These are phyloP conservation scores for Apotomis turbidana DNA, from an alignment of 2,888 invertebrate species.

Conservation along the genomic window DNA sequence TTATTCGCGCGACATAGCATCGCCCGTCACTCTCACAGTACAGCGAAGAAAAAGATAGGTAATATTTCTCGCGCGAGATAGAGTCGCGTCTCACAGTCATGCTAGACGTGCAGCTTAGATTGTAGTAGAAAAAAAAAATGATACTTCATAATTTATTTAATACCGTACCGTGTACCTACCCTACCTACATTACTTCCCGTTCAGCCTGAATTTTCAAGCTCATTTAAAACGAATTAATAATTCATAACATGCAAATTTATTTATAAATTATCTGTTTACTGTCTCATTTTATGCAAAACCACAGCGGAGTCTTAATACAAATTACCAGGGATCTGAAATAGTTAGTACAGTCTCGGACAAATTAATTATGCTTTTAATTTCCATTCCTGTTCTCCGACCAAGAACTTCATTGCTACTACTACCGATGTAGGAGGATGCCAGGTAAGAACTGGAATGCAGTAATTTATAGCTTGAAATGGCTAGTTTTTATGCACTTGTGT, in stretches of 20 bases:
- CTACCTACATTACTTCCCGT: background rate
- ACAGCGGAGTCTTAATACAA: slow-evolving; percentile 9
- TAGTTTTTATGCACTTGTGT: background rate
- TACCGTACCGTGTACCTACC: no score
- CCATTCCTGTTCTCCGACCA: background rate
- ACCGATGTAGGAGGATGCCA: background rate
- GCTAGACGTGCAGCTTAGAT: no score
- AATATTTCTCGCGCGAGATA: no score
- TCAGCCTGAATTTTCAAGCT: background rate
- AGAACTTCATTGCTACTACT: slow-evolving; percentile 7
- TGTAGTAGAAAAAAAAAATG: no score
- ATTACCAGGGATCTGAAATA: slow-evolving; percentile 6
- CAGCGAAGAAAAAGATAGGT: no score
- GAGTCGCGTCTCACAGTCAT: no score
- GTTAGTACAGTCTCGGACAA: slow-evolving; percentile 11
- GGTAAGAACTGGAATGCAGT: background rate
- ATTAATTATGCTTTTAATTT: slow-evolving; percentile 29
- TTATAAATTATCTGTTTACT: slow-evolving; percentile 16
- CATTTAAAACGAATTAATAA: background rate
- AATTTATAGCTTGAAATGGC: slow-evolving; percentile 6
- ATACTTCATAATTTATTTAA: no score
- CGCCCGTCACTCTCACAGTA: no score
- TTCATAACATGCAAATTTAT: slow-evolving; percentile 13
- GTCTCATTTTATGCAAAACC: slow-evolving; percentile 28
- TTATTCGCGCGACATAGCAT: no score